A percentile compares a stretch with the other conserved stretches of the same genome.
phyloP scores from a whole-genome alignment of 1,140 invertebrate genomes.

The Arion vulgaris region DNA sequence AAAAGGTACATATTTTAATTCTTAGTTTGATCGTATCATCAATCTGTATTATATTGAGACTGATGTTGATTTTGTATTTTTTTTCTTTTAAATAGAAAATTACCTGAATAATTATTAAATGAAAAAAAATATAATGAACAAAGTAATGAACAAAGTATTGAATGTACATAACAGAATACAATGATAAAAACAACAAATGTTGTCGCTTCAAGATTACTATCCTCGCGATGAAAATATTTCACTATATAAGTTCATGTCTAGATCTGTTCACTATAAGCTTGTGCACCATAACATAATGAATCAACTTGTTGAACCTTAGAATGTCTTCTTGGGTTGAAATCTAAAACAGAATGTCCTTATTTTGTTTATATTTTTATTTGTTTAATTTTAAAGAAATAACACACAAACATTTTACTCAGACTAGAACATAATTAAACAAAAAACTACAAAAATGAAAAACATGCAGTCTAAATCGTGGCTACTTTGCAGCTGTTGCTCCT shows the following conservation, averaged over 20 bases:
- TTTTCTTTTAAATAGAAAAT: neutral
- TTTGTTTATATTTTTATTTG: no score
- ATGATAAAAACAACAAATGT: neutral
- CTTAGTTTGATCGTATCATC: neutral
- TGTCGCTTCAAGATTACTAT: neutral
- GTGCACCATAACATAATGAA: neutral
- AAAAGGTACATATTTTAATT: neutral
- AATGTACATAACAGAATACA: neutral
- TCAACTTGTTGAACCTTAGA: neutral
- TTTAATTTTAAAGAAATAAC: neutral
- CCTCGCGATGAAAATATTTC: conserved; percentile 2
- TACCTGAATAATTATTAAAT: neutral
- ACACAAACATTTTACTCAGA: neutral
- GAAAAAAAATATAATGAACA: no score
- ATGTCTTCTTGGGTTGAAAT: neutral
- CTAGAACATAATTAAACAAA: conserved; percentile 21
- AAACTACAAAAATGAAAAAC: neutral
- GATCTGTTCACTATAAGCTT: neutral
- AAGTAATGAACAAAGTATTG: neutral
- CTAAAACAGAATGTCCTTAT: neutral
- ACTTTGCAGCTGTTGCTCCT: neutral
- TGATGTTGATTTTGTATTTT: neutral
- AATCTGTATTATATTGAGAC: neutral
- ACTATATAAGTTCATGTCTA: conserved; percentile 18
- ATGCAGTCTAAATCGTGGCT: neutral